Conservation (phyloP, 1,140 invertebrate species). For the Chrysopa pallens region DNA sequence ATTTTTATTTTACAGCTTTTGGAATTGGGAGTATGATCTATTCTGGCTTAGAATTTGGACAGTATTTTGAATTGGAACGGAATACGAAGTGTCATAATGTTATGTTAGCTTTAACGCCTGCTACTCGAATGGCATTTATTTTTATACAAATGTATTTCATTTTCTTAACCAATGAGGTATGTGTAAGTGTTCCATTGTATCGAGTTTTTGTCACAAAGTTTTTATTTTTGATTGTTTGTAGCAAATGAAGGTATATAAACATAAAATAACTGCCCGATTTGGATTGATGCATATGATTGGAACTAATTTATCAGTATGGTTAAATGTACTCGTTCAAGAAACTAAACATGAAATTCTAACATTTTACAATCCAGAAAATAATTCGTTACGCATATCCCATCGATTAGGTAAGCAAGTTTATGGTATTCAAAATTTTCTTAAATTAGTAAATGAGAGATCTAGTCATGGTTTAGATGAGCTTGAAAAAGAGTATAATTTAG, state of each 20-base stretch:
- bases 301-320: slow-evolving; percentile 84
- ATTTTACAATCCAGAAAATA: slow-evolving; percentile 74
- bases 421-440: slow-evolving; percentile 1
- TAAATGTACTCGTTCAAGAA: slow-evolving; percentile 81
- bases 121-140: slow-evolving; percentile 79
- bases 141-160: slow-evolving; percentile 95
- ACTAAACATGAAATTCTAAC: slow-evolving; percentile 86
- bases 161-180: slow-evolving; percentile 78
- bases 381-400: slow-evolving; percentile 57
- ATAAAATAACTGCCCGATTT: slow-evolving; percentile 71
- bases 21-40: slow-evolving; percentile 92
- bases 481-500: too few relatives aligned
- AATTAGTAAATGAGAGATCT: too few relatives aligned
- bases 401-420: slow-evolving; percentile 34
- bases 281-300: slow-evolving; percentile 93
- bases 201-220: not conserved
- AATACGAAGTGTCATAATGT: slow-evolving; percentile 76
- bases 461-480: too few relatives aligned
- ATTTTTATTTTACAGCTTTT: slow-evolving; percentile 47
- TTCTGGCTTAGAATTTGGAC: slow-evolving; percentile 81
- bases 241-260: slow-evolving; percentile 80
- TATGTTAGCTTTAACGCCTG: slow-evolving; percentile 67
- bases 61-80: slow-evolving; percentile 76
- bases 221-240: slow-evolving; percentile 18
- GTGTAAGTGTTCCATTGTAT: not conserved